These are phyloP conservation scores for Muscidifurax raptorellus DNA, from an alignment of 1,140 invertebrate species.

Conservation along the genomic window DNA sequence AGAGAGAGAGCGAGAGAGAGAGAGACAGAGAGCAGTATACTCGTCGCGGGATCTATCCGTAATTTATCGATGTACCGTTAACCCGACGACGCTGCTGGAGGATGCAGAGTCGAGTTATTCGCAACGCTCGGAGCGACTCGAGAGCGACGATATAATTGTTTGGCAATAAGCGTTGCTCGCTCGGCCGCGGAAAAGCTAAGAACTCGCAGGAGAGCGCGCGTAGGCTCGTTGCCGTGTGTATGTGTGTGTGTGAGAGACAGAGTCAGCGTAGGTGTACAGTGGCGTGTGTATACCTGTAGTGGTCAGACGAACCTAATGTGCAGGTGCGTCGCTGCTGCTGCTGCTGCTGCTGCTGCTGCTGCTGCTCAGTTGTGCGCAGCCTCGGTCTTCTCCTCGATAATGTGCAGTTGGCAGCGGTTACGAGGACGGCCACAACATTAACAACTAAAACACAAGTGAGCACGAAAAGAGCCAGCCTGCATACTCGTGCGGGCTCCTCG, in stretches of 20 bases:
- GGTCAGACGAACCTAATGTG: neutral
- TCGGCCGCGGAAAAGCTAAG: neutral
- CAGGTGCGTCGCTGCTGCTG: neutral
- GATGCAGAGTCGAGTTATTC: neutral
- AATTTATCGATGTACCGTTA: slow-evolving; percentile 29
- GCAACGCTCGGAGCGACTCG: neutral
- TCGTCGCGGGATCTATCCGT: neutral
- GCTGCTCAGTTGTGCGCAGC: neutral
- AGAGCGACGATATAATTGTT: too few species aligned
- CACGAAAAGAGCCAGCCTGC: too few species aligned
- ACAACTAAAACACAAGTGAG: neutral
- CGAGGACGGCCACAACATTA: neutral
- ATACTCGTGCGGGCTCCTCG: neutral
- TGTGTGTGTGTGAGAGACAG: neutral
- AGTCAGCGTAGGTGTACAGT: neutral
- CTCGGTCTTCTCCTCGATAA: neutral
- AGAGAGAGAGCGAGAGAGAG: neutral
- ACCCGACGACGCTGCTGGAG: neutral
- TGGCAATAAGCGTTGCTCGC: too few species aligned
- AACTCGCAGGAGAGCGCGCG: neutral
- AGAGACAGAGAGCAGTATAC: neutral
- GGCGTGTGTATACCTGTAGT: neutral
- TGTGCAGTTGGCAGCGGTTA: too few species aligned
- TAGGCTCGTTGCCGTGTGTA: neutral
- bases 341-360: neutral